Base-by-base conservation (phyloP, 2,888 invertebrate genomes). In the Mellilla xanthometata region DNA sequence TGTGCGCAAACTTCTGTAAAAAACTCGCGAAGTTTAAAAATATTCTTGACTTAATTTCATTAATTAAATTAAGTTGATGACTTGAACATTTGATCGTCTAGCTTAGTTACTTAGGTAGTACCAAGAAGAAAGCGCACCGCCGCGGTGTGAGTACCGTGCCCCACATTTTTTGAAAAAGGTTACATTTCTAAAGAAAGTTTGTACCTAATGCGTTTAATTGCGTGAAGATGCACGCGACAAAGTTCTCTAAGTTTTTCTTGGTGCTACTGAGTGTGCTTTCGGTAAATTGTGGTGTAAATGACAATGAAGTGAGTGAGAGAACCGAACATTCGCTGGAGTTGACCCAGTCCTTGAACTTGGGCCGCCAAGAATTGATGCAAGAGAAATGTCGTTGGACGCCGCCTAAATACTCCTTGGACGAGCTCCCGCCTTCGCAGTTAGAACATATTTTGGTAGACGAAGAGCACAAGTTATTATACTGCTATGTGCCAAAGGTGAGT, bases 401-500 rank as follows among this genome's bases (percentile, higher is more conserved):
- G 3, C 81, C 87, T 24, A 79, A 68, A 43, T 73, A 74, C 24
- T 68, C 68, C 4, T 45, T 91, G n/a, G 81, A 90, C 49, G 81
- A 91, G 49, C 66, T 92, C 30, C 81, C 84, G 19, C 84, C 90
- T 8, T 89, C 87, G 43, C 91, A 93, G 59, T 90, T 96, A 65
- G 93, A 94, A 66, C 96, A 97, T 69, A 92, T 97, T 75, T 87
- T 97, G 52, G 94, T 97, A 11, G 96, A 97, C 74, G 95, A 95
- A 62, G 91, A 93, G 47, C 95, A 96, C 68, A 94, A 95, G 74
- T 89, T 97, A 9, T 87, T 98, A 8, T 98, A 97, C 72, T 98
- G 98, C 74, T 97, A 97, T 79, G 96, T 98, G 54, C 97, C 98
- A 47, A 98, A 98, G 93, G 96, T 96, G 90, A 90, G 90, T 47